Conservation (phyloP, 2,888 invertebrate species). For the Sceliomorpha sp. region DNA sequence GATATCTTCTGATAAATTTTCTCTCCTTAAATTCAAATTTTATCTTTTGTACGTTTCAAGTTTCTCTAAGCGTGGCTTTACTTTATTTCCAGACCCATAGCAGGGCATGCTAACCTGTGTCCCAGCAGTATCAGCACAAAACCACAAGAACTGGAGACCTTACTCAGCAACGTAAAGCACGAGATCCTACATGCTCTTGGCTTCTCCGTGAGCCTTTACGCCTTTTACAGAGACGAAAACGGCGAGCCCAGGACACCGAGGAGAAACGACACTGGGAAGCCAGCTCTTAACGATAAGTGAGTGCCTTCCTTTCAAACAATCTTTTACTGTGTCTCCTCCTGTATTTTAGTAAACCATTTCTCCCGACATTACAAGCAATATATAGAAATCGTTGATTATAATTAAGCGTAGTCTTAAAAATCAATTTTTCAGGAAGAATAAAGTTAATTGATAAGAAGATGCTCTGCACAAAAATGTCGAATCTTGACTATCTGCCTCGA, state of each 20-base stretch:
- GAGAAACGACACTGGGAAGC: constrained; percentile 92
- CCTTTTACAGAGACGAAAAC: constrained; percentile 95
- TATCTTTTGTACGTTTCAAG: constrained; percentile 4
- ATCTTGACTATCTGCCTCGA: no score
- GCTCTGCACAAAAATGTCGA: no score
- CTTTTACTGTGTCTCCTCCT: constrained; percentile 27
- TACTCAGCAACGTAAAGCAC: constrained; percentile 98
- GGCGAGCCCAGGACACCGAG: constrained; percentile 93
- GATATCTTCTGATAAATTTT: no score
- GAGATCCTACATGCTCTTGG: constrained; percentile 99
- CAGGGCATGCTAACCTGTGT: constrained; percentile 99
- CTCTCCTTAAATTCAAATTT: no score
- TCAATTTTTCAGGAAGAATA: background rate
- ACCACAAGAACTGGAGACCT: constrained; percentile 93
- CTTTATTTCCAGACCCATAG: constrained; percentile 89
- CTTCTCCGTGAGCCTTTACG: constrained; percentile 97
- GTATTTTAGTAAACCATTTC: constrained; percentile 37
- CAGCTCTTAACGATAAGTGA: constrained; percentile 92
- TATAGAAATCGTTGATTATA: constrained; percentile 13
- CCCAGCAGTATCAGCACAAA: constrained; percentile 96
- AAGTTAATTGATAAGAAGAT: background rate
- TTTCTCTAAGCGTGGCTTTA: constrained; percentile 12
- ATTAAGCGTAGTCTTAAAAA: no score
- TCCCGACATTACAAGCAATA: no score
- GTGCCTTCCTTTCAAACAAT: constrained; percentile 67